Evolutionary conservation across 2,113 vertebrate genomes (phyloP).

Genomic region (Dipodomys merriami): DNA sequence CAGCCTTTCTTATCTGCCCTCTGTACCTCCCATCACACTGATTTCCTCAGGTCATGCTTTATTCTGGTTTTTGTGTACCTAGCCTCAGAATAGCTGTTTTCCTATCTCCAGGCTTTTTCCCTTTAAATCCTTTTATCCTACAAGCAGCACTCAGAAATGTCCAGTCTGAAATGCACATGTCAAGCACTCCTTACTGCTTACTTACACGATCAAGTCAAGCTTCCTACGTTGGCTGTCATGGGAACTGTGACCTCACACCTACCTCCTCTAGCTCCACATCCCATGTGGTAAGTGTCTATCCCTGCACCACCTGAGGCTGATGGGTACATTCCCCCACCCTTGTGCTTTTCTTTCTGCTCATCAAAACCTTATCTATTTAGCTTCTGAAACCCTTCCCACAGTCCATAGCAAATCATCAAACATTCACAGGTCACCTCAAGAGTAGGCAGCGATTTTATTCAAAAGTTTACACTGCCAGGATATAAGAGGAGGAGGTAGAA

Average conservation of each 20-base stretch:
- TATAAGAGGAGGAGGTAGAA: background rate
- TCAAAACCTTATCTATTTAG: background rate
- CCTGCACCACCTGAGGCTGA: background rate
- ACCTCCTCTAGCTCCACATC: background rate
- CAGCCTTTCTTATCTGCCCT: background rate
- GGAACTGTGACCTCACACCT: background rate
- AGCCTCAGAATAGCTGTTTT: background rate
- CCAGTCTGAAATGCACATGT: background rate
- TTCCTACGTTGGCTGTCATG: background rate
- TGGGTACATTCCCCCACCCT: background rate
- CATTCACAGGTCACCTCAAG: background rate
- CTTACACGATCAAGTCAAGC: background rate
- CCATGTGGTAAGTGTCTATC: too few species aligned
- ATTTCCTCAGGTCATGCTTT: background rate
- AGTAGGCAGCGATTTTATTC: background rate
- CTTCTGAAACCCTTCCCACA: background rate
- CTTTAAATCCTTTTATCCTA: background rate
- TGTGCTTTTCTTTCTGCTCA: background rate
- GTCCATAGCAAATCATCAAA: background rate
- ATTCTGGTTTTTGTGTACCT: background rate
- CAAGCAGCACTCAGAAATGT: background rate
- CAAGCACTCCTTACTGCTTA: background rate
- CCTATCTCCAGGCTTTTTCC: background rate
- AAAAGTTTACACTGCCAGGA: background rate
- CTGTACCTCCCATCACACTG: background rate